Evolutionary conservation across 2,113 vertebrate species (phyloP).

Genomic region (Eudyptes chrysolophus): DNA sequence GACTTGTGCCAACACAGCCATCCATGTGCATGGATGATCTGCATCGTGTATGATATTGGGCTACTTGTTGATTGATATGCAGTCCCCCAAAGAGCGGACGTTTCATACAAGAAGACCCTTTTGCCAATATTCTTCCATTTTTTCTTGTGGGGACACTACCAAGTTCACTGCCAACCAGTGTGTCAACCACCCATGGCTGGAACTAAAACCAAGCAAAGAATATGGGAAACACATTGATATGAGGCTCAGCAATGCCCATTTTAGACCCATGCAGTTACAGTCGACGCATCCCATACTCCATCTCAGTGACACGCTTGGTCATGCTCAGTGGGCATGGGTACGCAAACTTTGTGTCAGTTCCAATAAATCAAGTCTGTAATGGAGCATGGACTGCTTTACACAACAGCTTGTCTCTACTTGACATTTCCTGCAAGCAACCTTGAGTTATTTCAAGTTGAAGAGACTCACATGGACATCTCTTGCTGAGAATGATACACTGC

Average conservation of each 20-base stretch:
- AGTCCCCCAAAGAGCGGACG: not conserved
- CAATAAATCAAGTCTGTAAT: not conserved
- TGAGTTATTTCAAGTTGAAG: not conserved
- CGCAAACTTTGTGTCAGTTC: not conserved
- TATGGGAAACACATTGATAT: fast-evolving
- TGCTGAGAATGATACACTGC: fast-evolving
- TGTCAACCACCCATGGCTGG: fast-evolving
- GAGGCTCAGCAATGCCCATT: not conserved
- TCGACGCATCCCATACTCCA: fast-evolving
- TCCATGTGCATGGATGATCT: fast-evolving
- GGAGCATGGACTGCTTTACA: not conserved
- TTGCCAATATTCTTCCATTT: not conserved
- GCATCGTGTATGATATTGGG: not conserved
- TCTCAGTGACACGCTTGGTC: not conserved
- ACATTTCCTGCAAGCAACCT: not conserved
- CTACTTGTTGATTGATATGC: not conserved
- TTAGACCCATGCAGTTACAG: not conserved
- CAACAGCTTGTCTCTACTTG: not conserved
- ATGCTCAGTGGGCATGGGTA: fast-evolving
- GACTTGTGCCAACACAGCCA: not conserved
- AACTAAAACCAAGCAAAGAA: not conserved
- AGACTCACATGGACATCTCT: not conserved
- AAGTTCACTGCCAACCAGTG: not conserved
- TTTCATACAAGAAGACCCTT: not conserved
- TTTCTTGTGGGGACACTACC: not conserved